A percentile compares a stretch with the other conserved stretches of the same genome.
phyloP scores from a whole-genome alignment of 2,797 vertebrate genomes.

The Oophaga sylvatica region DNA sequence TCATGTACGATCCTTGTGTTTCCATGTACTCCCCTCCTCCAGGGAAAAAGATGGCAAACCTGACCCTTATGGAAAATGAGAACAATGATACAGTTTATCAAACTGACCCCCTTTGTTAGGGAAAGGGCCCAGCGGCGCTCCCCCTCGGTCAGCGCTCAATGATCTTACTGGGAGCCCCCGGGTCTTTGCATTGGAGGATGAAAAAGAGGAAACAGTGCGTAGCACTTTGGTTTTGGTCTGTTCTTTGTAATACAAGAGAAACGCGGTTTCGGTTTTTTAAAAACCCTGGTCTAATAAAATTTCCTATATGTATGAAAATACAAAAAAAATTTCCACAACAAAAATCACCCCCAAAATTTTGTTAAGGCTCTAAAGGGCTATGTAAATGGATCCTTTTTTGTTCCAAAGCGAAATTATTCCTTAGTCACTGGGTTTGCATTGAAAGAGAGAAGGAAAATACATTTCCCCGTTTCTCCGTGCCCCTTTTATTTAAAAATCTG shows the following conservation, averaged over 20 bases:
- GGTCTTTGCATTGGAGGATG: neutral
- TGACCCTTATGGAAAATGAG: neutral
- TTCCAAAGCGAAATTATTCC: too few relatives aligned
- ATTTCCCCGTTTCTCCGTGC: too few relatives aligned
- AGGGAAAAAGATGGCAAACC: neutral
- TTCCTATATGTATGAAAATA: neutral
- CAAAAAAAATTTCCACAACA: neutral
- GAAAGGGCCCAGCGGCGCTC: neutral
- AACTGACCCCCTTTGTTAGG: too few relatives aligned
- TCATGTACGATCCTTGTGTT: neutral
- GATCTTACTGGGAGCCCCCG: neutral
- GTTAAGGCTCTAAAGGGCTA: too few relatives aligned
- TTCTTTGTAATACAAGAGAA: neutral
- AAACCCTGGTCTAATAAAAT: neutral
- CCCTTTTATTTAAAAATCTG: too few relatives aligned
- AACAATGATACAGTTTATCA: conserved; percentile 8
- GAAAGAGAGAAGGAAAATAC: too few relatives aligned
- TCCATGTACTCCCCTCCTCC: conserved; percentile 15
- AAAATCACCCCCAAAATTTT: neutral
- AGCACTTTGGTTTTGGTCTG: neutral
- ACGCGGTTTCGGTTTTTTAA: neutral
- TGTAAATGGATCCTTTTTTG: too few relatives aligned
- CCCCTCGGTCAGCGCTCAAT: neutral
- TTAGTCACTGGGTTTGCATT: too few relatives aligned
- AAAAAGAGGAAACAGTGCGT: neutral